phyloP scores from a whole-genome alignment of 2,888 invertebrate species.

The Thecocarcelia acutangulata region DNA sequence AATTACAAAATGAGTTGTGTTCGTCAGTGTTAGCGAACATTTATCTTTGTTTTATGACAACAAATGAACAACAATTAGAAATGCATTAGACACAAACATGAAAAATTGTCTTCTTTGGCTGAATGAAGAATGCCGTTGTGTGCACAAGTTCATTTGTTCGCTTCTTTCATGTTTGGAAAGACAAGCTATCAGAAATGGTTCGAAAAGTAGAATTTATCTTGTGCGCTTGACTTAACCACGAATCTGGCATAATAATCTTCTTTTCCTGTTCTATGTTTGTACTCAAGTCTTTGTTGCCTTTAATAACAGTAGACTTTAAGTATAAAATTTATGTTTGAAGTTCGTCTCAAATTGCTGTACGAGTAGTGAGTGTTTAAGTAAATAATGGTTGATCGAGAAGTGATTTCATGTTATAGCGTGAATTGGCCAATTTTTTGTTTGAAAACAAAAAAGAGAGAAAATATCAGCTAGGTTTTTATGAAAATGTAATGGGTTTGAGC shows the following conservation, averaged over 20 bases:
- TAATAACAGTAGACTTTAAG: background rate
- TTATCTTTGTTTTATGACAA: conserved; percentile 44
- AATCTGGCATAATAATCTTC: conserved; percentile 32
- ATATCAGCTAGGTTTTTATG: too few species aligned
- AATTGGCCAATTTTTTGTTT: too few species aligned
- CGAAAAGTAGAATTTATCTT: conserved; percentile 28
- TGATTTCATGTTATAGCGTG: too few species aligned
- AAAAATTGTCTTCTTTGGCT: conserved; percentile 39
- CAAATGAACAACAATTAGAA: conserved; percentile 47
- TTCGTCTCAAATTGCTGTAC: background rate
- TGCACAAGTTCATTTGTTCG: too few species aligned
- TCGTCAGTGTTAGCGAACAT: conserved; percentile 9
- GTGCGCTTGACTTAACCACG: conserved; percentile 11
- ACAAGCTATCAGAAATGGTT: conserved; percentile 42
- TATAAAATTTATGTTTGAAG: background rate
- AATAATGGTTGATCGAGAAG: background rate
- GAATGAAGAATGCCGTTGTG: background rate
- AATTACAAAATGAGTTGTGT: conserved; percentile 21
- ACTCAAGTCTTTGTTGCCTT: background rate
- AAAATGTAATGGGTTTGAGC: too few species aligned
- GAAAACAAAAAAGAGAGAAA: too few species aligned
- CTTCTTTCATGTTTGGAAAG: conserved; percentile 11
- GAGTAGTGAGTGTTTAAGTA: background rate
- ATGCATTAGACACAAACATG: conserved; percentile 50
- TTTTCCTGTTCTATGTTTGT: conserved; percentile 6